Conservation (phyloP, 2,888 invertebrate genomes). For the Nebria brevicollis region DNA sequence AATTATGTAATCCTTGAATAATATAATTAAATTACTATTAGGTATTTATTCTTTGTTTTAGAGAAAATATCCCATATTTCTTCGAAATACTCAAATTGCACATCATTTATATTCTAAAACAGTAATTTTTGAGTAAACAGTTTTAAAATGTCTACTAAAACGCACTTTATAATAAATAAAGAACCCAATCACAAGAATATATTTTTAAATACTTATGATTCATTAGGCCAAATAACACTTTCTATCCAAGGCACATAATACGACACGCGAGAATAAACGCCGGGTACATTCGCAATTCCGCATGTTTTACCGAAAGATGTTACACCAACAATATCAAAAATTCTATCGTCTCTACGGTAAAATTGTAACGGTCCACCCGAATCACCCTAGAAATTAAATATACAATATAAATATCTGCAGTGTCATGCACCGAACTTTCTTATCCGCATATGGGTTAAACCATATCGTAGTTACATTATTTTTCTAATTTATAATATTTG, state of each 20-base stretch:
- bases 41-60: background rate
- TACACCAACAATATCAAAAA: conserved; percentile 29
- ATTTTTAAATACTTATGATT: background rate
- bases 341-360: conserved; percentile 13
- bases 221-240: conserved; percentile 61
- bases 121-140: too few relatives aligned
- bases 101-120: too few relatives aligned
- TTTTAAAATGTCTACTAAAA: too few relatives aligned
- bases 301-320: conserved; percentile 59
- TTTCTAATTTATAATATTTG: too few relatives aligned
- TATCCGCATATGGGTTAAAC: too few relatives aligned
- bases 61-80: background rate
- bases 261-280: conserved; percentile 62
- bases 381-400: conserved; percentile 28
- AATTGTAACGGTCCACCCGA: conserved; percentile 35
- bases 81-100: too few relatives aligned
- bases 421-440: too few relatives aligned
- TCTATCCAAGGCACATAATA: conserved; percentile 64
- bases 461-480: too few relatives aligned
- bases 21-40: conserved; percentile 14
- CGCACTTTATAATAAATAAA: too few relatives aligned
- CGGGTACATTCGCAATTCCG: conserved; percentile 59
- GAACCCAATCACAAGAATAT: background rate
- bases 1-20: conserved; percentile 42
- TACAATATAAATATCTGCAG: too few relatives aligned